Conservation (phyloP, 2,113 vertebrate species). For the Gobio gobio region DNA sequence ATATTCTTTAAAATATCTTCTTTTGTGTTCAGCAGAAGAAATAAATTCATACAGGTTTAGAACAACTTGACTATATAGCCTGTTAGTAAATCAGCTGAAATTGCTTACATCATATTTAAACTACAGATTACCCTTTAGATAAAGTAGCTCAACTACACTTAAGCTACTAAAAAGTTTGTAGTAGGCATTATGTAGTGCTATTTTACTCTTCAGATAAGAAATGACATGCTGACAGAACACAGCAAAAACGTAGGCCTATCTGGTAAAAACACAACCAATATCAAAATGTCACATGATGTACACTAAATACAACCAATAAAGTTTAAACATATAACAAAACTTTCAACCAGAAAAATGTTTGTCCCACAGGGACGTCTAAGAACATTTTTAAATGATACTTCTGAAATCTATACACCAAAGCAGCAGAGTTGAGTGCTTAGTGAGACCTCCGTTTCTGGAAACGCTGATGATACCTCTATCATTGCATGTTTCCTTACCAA, state of each 20-base stretch:
- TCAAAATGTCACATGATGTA: neutral
- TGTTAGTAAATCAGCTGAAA: neutral
- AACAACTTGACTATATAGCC: too few relatives aligned
- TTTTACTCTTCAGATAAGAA: neutral
- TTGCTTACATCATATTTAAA: neutral
- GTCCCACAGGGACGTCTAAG: neutral
- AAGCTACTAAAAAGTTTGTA: neutral
- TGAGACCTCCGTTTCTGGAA: neutral
- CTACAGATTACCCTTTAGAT: neutral
- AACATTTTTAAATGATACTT: neutral
- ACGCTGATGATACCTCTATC: neutral
- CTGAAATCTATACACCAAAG: neutral
- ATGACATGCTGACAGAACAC: neutral
- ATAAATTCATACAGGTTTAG: too few relatives aligned
- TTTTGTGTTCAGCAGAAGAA: too few relatives aligned
- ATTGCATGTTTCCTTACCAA: conserved; percentile 17
- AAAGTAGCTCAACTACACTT: neutral
- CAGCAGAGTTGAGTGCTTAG: neutral
- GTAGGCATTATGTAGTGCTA: neutral
- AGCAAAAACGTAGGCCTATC: neutral
- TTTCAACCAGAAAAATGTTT: neutral
- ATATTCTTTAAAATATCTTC: too few relatives aligned
- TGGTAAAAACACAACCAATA: neutral
- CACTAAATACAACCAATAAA: neutral
- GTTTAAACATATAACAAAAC: neutral